Evolutionary conservation across 2,888 invertebrate genomes (phyloP).

Genomic region (Torymus auratus): DNA sequence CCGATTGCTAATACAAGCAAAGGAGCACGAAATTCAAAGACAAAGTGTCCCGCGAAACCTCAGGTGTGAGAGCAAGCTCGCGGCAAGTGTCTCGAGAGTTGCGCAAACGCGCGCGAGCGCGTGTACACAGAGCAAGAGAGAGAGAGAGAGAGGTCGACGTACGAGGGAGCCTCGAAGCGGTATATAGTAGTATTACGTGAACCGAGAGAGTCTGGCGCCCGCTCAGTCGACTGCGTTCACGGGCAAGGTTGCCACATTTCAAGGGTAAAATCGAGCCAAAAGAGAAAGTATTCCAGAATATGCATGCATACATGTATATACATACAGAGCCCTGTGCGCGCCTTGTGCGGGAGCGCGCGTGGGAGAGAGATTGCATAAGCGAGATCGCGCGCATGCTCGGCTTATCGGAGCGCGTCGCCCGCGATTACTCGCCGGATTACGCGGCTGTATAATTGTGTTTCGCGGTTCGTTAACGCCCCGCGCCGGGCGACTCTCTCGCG

Average conservation of each 20-base stretch:
- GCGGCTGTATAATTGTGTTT: slow-evolving; percentile 26
- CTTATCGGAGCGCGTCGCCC: slow-evolving; percentile 29
- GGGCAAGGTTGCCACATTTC: slow-evolving; percentile 54
- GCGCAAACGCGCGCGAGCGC: not conserved
- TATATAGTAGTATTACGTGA: slow-evolving; percentile 32
- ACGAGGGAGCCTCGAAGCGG: not conserved
- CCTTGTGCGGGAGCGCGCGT: slow-evolving; percentile 1
- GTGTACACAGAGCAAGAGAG: too few relatives aligned
- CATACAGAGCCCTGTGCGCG: too few relatives aligned
- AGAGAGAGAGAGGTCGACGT: slow-evolving; percentile 18
- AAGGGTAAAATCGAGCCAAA: slow-evolving; percentile 48
- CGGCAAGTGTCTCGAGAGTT: not conserved
- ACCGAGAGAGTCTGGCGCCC: not conserved
- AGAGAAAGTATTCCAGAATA: slow-evolving; percentile 40
- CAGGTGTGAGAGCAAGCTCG: not conserved
- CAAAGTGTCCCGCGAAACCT: not conserved
- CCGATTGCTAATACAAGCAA: too few relatives aligned
- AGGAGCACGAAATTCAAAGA: too few relatives aligned
- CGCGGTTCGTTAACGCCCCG: slow-evolving; percentile 37
- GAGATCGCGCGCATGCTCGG: not conserved
- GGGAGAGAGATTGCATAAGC: slow-evolving; percentile 1
- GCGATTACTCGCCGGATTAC: not conserved
- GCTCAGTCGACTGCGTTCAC: slow-evolving; percentile 18
- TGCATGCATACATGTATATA: not conserved
- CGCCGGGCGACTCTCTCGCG: not conserved